phyloP scores from a whole-genome alignment of 1,140 invertebrate genomes.

The Drosophila rhopaloa region DNA sequence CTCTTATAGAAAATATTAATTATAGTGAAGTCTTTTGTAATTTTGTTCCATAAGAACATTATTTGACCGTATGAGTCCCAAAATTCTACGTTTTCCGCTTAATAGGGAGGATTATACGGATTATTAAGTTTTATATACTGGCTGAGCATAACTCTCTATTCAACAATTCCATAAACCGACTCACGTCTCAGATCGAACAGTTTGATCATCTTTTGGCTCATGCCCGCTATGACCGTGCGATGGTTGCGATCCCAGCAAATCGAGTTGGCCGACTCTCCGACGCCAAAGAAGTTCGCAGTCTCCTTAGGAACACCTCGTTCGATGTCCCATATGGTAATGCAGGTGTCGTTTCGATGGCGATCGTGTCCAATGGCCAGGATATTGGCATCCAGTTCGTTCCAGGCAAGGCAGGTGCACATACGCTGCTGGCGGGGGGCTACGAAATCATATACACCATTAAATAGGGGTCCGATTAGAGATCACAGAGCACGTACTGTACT shows the following conservation, averaged over 20 bases:
- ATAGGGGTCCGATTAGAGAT: not conserved
- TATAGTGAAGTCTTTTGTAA: too few species aligned
- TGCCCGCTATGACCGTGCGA: conserved; percentile 92
- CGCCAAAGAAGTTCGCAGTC: conserved; percentile 85
- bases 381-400: conserved; percentile 94
- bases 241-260: conserved; percentile 93
- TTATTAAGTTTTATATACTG: too few species aligned
- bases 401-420: conserved; percentile 94
- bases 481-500: conserved; percentile 67
- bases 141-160: too few species aligned
- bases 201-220: conserved; percentile 95
- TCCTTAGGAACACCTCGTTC: conserved; percentile 75
- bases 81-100: too few species aligned
- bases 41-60: too few species aligned
- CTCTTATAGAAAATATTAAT: too few species aligned
- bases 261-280: conserved; percentile 93
- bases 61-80: too few species aligned
- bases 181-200: conserved; percentile 96
- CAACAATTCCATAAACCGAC: conserved; percentile 2
- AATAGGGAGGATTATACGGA: too few species aligned
- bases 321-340: conserved; percentile 93
- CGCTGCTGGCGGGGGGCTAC: conserved; percentile 91
- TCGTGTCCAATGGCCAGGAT: conserved; percentile 94
- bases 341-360: conserved; percentile 93
- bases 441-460: not conserved